Evolutionary conservation across 2,888 invertebrate genomes (phyloP).

Genomic region (Asteroscopus sphinx): DNA sequence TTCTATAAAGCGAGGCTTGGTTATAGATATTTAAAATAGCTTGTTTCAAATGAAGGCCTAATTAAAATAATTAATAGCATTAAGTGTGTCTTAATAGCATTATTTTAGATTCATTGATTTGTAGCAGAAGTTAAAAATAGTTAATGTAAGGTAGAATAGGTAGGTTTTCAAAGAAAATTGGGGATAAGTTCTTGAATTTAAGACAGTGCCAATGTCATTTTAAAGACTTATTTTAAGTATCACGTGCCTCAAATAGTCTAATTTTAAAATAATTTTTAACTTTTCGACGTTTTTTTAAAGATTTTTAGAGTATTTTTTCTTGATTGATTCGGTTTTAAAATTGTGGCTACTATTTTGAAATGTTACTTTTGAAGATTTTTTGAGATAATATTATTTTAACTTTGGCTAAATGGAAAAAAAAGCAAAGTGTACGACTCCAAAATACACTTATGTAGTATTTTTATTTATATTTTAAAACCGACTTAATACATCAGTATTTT

Average conservation of each 20-base stretch:
- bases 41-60: too few relatives aligned
- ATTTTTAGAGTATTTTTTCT: constrained; percentile 33
- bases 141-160: neutral
- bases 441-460: too few relatives aligned
- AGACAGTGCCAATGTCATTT: constrained; percentile 51
- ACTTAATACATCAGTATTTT: too few relatives aligned
- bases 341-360: constrained; percentile 29
- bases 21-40: too few relatives aligned
- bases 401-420: too few relatives aligned
- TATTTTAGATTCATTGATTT: neutral
- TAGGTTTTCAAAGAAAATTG: neutral
- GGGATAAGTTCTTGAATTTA: constrained; percentile 1
- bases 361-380: constrained; percentile 4
- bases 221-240: constrained; percentile 15
- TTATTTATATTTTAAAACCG: too few relatives aligned
- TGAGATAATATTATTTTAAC: too few relatives aligned
- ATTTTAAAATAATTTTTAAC: constrained; percentile 24
- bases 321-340: constrained; percentile 29
- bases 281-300: constrained; percentile 33
- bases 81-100: neutral
- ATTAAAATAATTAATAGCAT: too few relatives aligned
- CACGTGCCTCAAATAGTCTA: constrained; percentile 56
- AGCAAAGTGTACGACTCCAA: too few relatives aligned
- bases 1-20: too few relatives aligned
- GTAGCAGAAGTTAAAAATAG: neutral